phyloP scores from a whole-genome alignment of 2,888 invertebrate genomes.

The Papilio protenor region DNA sequence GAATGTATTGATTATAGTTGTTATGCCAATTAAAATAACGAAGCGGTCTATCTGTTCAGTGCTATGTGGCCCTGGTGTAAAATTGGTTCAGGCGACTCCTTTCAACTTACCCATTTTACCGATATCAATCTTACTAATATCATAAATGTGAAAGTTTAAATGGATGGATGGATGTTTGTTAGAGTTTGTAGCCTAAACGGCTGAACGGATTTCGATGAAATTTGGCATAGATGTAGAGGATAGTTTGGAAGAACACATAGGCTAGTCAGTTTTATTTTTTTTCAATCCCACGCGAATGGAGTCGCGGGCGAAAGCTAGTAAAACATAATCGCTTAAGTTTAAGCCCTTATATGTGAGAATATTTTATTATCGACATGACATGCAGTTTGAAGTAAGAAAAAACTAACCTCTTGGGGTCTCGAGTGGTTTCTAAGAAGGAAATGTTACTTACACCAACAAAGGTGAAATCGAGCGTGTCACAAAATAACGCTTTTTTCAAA shows the following conservation, averaged over 20 bases:
- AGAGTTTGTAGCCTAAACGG: too few relatives aligned
- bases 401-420: conserved; percentile 51
- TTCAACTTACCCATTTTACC: background rate
- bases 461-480: conserved; percentile 41
- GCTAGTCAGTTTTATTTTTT: too few relatives aligned
- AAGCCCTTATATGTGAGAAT: background rate
- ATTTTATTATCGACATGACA: conserved; percentile 25
- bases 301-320: too few relatives aligned
- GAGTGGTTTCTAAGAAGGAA: conserved; percentile 69
- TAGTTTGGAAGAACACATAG: too few relatives aligned
- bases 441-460: conserved; percentile 51
- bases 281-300: too few relatives aligned
- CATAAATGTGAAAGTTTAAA: too few relatives aligned
- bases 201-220: too few relatives aligned
- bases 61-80: conserved; percentile 3
- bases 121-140: too few relatives aligned
- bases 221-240: too few relatives aligned
- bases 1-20: background rate
- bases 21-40: background rate
- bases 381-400: conserved; percentile 44
- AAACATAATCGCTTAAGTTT: too few relatives aligned
- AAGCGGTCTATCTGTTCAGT: background rate
- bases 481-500: conserved; percentile 42
- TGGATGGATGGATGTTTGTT: too few relatives aligned
- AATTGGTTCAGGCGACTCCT: conserved; percentile 2